Conservation (phyloP, 2,113 vertebrate species). For the Dipodomys spectabilis region DNA sequence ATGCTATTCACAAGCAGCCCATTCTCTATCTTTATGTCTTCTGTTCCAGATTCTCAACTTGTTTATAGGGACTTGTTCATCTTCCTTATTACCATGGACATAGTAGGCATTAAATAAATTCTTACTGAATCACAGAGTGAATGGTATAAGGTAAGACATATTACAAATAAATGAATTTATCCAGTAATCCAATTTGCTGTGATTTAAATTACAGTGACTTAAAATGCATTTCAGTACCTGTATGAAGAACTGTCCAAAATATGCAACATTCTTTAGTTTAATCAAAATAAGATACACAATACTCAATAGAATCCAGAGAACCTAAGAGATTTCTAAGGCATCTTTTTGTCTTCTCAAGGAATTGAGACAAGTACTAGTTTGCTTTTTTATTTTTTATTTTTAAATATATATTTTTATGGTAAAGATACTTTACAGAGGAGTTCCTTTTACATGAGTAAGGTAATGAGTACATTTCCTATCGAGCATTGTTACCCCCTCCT, state of each 20-base stretch:
- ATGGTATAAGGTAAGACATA: not conserved
- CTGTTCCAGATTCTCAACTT: not conserved
- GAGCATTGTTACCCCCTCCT: no score
- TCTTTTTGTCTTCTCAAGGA: not conserved
- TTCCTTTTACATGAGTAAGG: no score
- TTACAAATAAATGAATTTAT: not conserved
- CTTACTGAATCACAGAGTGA: not conserved
- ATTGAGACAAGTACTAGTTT: not conserved
- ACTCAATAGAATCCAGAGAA: not conserved
- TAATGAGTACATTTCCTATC: no score
- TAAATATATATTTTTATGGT: no score
- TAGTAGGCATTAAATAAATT: not conserved
- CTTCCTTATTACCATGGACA: not conserved
- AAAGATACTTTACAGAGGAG: no score
- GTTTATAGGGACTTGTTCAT: not conserved
- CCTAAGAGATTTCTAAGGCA: not conserved
- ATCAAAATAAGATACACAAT: fast-evolving
- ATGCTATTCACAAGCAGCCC: not conserved
- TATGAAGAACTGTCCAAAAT: not conserved
- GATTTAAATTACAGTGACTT: not conserved
- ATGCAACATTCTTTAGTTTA: not conserved
- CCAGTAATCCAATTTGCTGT: not conserved
- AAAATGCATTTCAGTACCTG: not conserved
- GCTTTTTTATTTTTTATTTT: not conserved
- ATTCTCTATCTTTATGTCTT: not conserved